These are phyloP conservation scores for Rhinogobius similis DNA, from an alignment of 2,113 vertebrate genomes.

Conservation along the genomic window DNA sequence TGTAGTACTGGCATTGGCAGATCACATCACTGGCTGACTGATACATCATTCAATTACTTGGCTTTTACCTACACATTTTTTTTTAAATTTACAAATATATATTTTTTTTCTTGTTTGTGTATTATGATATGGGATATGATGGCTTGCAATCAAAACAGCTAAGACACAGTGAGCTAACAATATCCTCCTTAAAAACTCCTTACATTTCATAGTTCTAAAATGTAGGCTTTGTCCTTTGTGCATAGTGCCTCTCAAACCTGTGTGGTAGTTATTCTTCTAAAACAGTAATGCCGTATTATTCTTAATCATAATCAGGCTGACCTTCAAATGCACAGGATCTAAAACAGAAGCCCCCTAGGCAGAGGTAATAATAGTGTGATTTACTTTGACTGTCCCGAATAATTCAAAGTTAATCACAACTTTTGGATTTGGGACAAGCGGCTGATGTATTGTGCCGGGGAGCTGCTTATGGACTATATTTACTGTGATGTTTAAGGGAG, in stretches of 20 bases:
- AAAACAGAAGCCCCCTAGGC: constrained; percentile 9
- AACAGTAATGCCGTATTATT: constrained; percentile 3
- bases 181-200: neutral
- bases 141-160: neutral
- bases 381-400: constrained; percentile 2
- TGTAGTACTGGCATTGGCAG: neutral
- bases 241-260: neutral
- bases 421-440: constrained; percentile 13
- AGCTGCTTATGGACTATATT: neutral
- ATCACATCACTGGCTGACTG: too few species aligned
- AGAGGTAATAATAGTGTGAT: constrained; percentile 16
- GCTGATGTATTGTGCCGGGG: neutral
- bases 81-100: too few species aligned
- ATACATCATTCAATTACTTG: neutral
- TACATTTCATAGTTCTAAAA: neutral
- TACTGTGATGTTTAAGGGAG: constrained; percentile 20
- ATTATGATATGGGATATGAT: neutral
- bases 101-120: neutral
- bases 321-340: constrained; percentile 8
- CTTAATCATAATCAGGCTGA: constrained; percentile 10
- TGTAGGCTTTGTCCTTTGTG: constrained; percentile 7
- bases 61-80: neutral
- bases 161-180: neutral
- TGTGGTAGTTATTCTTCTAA: neutral
- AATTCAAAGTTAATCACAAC: constrained; percentile 9